These are phyloP conservation scores for Bothrops jararaca DNA, from an alignment of 2,113 vertebrate genomes.

Conservation along the genomic window DNA sequence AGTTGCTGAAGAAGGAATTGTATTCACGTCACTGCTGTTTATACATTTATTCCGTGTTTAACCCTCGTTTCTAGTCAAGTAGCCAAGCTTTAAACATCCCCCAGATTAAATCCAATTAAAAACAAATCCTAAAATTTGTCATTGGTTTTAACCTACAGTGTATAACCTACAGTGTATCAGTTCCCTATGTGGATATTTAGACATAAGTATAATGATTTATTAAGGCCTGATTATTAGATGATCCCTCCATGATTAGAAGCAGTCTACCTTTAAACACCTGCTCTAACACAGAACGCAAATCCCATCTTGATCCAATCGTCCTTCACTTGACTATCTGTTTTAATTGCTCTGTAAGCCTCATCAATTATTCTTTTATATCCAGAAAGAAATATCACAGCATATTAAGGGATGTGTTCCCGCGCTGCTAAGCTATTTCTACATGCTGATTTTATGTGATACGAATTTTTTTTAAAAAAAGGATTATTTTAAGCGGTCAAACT, in stretches of 20 bases:
- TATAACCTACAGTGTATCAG: not conserved
- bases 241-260: not conserved
- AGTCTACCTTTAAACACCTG: not conserved
- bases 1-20: not conserved
- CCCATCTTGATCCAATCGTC: not conserved
- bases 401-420: not conserved
- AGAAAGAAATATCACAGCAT: not conserved
- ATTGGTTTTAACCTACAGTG: not conserved
- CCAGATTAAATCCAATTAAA: not conserved
- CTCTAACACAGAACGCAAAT: not conserved
- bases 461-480: not conserved
- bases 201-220: not conserved
- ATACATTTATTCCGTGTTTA: not conserved
- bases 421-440: not conserved
- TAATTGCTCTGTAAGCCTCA: not conserved
- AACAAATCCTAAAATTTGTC: not conserved
- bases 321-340: not conserved
- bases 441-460: not conserved
- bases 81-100: not conserved
- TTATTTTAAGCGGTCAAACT: not conserved
- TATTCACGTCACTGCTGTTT: not conserved
- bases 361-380: not conserved
- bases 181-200: not conserved
- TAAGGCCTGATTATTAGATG: not conserved
- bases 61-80: not conserved